These are phyloP conservation scores for Steinernema carpocapsae DNA, from an alignment of 2,888 invertebrate genomes.

Conservation along the genomic window DNA sequence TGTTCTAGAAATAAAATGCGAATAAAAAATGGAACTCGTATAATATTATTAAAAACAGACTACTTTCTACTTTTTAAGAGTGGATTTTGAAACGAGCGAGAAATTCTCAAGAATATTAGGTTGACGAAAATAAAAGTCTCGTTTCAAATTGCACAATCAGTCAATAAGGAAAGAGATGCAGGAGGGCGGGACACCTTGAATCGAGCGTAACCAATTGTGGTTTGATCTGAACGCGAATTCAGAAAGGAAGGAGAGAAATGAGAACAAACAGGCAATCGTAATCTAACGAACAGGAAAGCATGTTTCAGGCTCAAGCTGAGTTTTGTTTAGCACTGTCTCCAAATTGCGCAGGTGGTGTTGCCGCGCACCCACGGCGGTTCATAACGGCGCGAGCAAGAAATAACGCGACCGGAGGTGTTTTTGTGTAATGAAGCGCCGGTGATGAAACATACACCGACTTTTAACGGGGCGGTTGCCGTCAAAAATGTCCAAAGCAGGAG, in stretches of 20 bases:
- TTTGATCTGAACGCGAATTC: constrained; percentile 14
- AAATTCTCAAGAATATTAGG: neutral
- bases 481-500: neutral
- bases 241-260: neutral
- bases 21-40: too few relatives aligned
- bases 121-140: neutral
- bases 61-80: neutral
- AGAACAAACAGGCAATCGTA: neutral
- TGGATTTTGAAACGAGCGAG: neutral
- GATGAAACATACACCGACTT: neutral
- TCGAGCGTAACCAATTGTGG: neutral
- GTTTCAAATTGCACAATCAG: neutral
- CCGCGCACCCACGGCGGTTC: too few relatives aligned
- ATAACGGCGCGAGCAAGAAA: neutral
- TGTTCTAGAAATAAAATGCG: too few relatives aligned
- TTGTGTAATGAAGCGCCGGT: constrained; percentile 26
- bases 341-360: too few relatives aligned
- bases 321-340: too few relatives aligned
- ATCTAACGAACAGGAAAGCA: constrained; percentile 1
- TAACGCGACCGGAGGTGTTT: neutral
- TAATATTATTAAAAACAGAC: too few relatives aligned
- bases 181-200: neutral
- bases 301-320: constrained; percentile 10
- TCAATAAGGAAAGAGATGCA: neutral
- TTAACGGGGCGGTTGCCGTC: neutral